Percentiles rank a stretch among this genome's conserved stretches.
Conservation (phyloP, 2,113 vertebrate species). For the Indicator indicator region DNA sequence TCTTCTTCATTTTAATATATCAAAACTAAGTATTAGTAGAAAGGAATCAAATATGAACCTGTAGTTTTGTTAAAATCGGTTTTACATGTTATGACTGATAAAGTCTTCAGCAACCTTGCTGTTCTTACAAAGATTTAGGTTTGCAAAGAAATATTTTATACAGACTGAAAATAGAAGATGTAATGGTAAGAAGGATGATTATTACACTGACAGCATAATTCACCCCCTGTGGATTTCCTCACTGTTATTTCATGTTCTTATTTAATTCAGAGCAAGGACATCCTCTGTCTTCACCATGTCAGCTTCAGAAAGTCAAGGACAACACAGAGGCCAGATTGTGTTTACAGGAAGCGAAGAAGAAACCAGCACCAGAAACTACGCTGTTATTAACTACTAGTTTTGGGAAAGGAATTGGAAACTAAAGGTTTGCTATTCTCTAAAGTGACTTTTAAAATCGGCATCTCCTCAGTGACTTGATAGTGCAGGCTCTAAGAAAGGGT, state of each 20-base stretch:
- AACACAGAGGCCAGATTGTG: background rate
- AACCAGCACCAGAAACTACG: background rate
- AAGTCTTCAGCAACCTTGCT: background rate
- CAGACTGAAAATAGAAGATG: background rate
- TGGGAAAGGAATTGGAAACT: background rate
- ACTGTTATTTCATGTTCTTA: background rate
- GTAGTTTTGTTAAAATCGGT: background rate
- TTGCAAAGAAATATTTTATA: background rate
- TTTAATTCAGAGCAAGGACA: background rate
- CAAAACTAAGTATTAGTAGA: background rate
- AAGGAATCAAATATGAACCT: background rate
- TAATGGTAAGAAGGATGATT: background rate
- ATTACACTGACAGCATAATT: background rate
- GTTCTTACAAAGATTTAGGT: background rate
- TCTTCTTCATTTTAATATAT: background rate
- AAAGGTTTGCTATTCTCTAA: background rate
- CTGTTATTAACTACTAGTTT: background rate
- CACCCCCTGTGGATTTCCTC: background rate
- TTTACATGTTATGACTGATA: background rate
- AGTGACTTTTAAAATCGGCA: background rate
- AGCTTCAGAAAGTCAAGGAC: background rate
- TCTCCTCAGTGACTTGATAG: background rate
- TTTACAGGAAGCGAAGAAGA: slow-evolving; percentile 8
- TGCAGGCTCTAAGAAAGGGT: background rate
- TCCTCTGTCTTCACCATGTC: background rate